Evolutionary conservation across 2,113 vertebrate species (phyloP), one percentile per base, ranked within the genome.

Genomic region (Pteronura brasiliensis): DNA sequence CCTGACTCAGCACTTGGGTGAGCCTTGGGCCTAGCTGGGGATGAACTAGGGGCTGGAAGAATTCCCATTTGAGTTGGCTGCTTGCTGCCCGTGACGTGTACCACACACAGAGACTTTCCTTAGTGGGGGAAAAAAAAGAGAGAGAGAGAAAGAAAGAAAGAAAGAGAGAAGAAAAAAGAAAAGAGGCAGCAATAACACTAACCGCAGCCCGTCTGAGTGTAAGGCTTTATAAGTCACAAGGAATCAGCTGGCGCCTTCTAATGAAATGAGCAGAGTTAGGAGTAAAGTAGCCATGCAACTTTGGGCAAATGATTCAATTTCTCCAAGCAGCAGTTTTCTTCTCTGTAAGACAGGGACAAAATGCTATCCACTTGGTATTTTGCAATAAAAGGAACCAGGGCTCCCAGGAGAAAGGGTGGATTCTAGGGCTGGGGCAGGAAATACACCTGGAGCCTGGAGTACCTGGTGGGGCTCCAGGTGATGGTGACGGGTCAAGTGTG

Each of bases 161-260:
- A 52, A 52, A 52, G 49, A 52, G 17, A 52, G 49, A 52, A 15
- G 49, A 52, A 17, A 15, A 1, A 7, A 44, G 14, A 44, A 12
- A 7, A 1, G 44, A 89, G 90, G n/a, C 92, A 74, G 39, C 34
- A 42, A 21, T 11, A 69, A 61, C 3, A 25, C 18, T 15, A 52
- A 13, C 44, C 76, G 31, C 63, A 15, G 17, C 44, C 49, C 18
- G 0, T 0, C 7, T 0, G 20, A 13, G 36, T 4, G 7, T 10
- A 15, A 10, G 7, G 52, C 36, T 69, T 77, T 18, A 11, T 14
- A 20, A 15, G 15, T 71, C 34, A 27, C 42, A 59, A 85, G 71
- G 34, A 23, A 7, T 21, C 47, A 74, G 42, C 20, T 18, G 29
- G 63, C 14, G n/a, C 31, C 80, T 80, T 65, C 61, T 36, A 74